A percentile compares a stretch with the other conserved stretches of the same genome.
These are phyloP conservation scores for Crotalus tigris DNA, from an alignment of 2,113 vertebrate species.

Conservation along the genomic window DNA sequence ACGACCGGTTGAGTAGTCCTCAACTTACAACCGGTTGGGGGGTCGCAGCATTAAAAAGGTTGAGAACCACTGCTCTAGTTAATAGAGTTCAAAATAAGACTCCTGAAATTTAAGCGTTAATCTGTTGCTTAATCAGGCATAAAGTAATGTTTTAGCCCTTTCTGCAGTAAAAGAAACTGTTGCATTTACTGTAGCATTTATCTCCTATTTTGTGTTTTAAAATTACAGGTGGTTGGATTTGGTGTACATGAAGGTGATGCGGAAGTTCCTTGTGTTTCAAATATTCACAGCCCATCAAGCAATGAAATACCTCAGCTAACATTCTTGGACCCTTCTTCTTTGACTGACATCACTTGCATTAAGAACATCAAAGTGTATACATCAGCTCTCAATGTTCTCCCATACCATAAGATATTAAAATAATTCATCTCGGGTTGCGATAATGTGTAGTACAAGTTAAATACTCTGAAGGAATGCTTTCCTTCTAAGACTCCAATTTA, in stretches of 20 bases:
- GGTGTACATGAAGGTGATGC: constrained; percentile 81
- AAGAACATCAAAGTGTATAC: constrained; percentile 88
- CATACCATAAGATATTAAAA: constrained; percentile 91
- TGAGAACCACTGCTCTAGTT: neutral
- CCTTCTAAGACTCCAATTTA: neutral
- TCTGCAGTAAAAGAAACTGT: neutral
- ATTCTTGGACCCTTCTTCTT: constrained; percentile 76
- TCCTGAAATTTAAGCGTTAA: neutral
- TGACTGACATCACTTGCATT: constrained; percentile 71
- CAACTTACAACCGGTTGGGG: too few species aligned
- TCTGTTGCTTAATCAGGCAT: neutral
- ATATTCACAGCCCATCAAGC: constrained; percentile 65
- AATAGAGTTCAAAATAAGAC: neutral
- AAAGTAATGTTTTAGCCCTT: neutral
- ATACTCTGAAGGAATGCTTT: neutral
- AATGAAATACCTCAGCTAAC: constrained; percentile 81
- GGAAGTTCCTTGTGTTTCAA: constrained; percentile 44
- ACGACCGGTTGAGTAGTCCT: too few species aligned
- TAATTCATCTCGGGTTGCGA: constrained; percentile 63
- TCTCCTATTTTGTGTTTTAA: neutral
- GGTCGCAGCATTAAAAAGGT: too few species aligned
- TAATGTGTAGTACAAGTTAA: constrained; percentile 47
- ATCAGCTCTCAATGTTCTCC: constrained; percentile 82
- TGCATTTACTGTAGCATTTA: neutral
- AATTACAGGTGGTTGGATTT: constrained; percentile 86